Evolutionary conservation across 2,113 vertebrate genomes (phyloP).

Genomic region (Maylandia zebra): DNA sequence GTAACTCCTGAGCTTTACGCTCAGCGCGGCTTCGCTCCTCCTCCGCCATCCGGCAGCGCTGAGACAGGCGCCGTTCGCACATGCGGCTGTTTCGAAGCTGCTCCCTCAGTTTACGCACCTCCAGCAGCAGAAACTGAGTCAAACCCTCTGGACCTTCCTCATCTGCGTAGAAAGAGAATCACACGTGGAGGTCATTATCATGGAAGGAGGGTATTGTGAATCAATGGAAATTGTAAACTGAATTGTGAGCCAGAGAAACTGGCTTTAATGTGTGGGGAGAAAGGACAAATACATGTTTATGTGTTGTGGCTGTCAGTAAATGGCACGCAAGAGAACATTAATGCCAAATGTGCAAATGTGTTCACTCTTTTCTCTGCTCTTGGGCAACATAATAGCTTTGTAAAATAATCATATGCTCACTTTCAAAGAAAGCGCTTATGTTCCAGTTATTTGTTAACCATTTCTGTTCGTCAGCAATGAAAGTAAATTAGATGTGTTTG

Average conservation of each 20-base stretch:
- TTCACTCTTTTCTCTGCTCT: neutral
- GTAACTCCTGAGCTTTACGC: slow-evolving; percentile 76
- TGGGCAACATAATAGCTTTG: neutral
- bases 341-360: neutral
- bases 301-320: neutral
- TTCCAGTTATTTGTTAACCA: neutral
- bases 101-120: slow-evolving; percentile 83
- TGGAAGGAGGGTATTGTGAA: neutral
- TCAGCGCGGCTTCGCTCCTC: slow-evolving; percentile 79
- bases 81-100: slow-evolving; percentile 79
- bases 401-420: neutral
- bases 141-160: slow-evolving; percentile 91
- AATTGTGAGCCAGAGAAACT: neutral
- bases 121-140: slow-evolving; percentile 92
- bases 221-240: neutral
- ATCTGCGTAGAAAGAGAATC: slow-evolving; percentile 53
- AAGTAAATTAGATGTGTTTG: neutral
- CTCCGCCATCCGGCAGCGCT: slow-evolving; percentile 80
- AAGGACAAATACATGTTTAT: neutral
- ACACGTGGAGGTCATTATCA: neutral
- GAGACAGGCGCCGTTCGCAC: slow-evolving; percentile 82
- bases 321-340: neutral
- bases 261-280: neutral
- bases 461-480: neutral
- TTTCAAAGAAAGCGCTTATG: neutral